Conservation (phyloP, 2,888 invertebrate species). For the Mesoligia furuncula region DNA sequence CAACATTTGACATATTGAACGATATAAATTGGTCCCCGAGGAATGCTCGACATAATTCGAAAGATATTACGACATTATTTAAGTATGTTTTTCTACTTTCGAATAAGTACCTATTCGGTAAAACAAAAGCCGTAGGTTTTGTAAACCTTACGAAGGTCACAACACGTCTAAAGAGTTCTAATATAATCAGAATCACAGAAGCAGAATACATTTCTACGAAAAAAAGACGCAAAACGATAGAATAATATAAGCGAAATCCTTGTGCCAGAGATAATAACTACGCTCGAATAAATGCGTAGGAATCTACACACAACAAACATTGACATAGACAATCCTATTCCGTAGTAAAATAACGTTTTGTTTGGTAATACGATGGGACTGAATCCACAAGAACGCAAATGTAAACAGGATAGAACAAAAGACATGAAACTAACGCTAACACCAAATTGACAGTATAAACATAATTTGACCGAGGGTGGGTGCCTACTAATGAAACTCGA, state of each 20-base stretch:
- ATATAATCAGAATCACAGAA: not conserved
- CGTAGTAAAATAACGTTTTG: constrained; percentile 44
- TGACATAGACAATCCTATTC: not conserved
- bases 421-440: constrained; percentile 26
- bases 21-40: constrained; percentile 11
- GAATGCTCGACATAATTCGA: constrained; percentile 14
- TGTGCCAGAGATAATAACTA: constrained; percentile 6
- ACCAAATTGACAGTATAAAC: constrained; percentile 44
- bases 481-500: constrained; percentile 43
- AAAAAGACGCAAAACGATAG: not conserved
- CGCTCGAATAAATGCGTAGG: constrained; percentile 1
- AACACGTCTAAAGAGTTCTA: not conserved
- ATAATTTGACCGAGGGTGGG: constrained; percentile 41
- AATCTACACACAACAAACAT: constrained; percentile 7
- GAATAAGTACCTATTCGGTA: not conserved
- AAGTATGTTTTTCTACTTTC: not conserved
- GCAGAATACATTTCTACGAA: not conserved
- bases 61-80: constrained; percentile 1
- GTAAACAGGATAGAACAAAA: constrained; percentile 53
- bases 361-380: constrained; percentile 42
- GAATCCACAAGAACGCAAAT: constrained; percentile 39
- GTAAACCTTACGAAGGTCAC: not conserved
- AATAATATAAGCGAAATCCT: not conserved
- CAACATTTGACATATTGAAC: constrained; percentile 31
- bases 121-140: not conserved